phyloP scores from a whole-genome alignment of 2,797 vertebrate genomes.

The Aplochiton taeniatus region DNA sequence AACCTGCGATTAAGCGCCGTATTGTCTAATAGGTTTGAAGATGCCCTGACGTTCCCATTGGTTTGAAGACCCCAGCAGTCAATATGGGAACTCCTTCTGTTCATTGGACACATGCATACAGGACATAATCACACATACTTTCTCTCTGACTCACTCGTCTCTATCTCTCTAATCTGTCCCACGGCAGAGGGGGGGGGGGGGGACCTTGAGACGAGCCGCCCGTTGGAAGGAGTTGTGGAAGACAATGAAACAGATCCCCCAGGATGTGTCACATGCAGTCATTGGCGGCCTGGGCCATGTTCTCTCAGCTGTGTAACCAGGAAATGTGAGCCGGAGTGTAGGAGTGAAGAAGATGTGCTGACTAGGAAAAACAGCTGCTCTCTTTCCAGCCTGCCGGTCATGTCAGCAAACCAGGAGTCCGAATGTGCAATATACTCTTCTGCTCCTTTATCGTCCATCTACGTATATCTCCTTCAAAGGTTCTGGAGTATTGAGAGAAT shows the following conservation, averaged over 20 bases:
- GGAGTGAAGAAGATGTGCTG: slow-evolving; percentile 39
- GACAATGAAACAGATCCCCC: background rate
- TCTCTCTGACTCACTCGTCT: background rate
- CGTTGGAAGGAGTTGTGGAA: too few relatives aligned
- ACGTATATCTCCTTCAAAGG: too few relatives aligned
- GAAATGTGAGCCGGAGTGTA: slow-evolving; percentile 50
- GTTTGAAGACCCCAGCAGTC: too few relatives aligned
- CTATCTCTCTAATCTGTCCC: background rate
- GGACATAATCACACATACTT: background rate
- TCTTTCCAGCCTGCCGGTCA: slow-evolving; percentile 8
- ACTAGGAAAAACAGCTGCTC: slow-evolving; percentile 32
- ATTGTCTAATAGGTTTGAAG: too few relatives aligned
- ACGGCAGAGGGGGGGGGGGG: background rate
- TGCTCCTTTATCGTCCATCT: too few relatives aligned
- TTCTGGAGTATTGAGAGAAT: too few relatives aligned
- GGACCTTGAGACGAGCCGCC: too few relatives aligned
- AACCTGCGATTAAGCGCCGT: too few relatives aligned
- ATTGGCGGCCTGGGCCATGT: slow-evolving; percentile 37
- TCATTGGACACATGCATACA: too few relatives aligned
- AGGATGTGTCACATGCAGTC: slow-evolving; percentile 40
- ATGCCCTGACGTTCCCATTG: too few relatives aligned
- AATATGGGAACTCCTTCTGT: too few relatives aligned
- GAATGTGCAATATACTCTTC: too few relatives aligned
- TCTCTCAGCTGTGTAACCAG: slow-evolving; percentile 51
- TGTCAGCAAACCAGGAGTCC: slow-evolving; percentile 5